phyloP scores from a whole-genome alignment of 2,888 invertebrate genomes.

The Margaritifera margaritifera region DNA sequence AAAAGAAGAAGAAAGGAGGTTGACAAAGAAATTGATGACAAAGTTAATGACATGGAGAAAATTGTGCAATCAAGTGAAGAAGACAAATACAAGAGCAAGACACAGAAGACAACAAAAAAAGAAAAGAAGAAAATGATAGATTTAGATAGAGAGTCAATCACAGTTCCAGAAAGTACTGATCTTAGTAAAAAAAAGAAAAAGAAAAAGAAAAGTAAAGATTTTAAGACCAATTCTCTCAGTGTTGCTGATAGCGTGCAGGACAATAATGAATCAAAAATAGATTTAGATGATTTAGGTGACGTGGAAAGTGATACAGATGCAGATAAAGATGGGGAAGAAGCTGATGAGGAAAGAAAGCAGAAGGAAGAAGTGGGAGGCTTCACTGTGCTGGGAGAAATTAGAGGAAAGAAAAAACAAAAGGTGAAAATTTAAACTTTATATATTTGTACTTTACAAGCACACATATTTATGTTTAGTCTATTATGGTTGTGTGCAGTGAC shows the following conservation, averaged over 20 bases:
- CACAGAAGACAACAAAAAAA: background rate
- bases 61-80: slow-evolving; percentile 5
- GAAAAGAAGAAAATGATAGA: background rate
- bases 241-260: background rate
- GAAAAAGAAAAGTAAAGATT: too few species aligned
- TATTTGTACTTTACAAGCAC: background rate
- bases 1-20: background rate
- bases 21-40: background rate
- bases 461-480: background rate
- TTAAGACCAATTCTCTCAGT: background rate
- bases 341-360: slow-evolving; percentile 35
- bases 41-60: background rate
- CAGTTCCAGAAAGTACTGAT: too few species aligned
- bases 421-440: slow-evolving; percentile 35
- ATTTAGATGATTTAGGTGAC: background rate
- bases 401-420: slow-evolving; percentile 72
- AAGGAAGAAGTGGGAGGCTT: slow-evolving; percentile 74
- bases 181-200: too few species aligned
- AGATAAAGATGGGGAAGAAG: slow-evolving; percentile 15
- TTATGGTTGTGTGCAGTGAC: too few species aligned
- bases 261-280: slow-evolving; percentile 1
- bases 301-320: slow-evolving; percentile 1
- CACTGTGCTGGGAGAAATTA: slow-evolving; percentile 81
- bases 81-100: slow-evolving; percentile 3
- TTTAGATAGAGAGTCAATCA: too few species aligned